A percentile compares a stretch with the other conserved stretches of the same genome.
These are phyloP conservation scores for Hylaea fasciaria DNA, from an alignment of 2,888 invertebrate species.

Conservation along the genomic window DNA sequence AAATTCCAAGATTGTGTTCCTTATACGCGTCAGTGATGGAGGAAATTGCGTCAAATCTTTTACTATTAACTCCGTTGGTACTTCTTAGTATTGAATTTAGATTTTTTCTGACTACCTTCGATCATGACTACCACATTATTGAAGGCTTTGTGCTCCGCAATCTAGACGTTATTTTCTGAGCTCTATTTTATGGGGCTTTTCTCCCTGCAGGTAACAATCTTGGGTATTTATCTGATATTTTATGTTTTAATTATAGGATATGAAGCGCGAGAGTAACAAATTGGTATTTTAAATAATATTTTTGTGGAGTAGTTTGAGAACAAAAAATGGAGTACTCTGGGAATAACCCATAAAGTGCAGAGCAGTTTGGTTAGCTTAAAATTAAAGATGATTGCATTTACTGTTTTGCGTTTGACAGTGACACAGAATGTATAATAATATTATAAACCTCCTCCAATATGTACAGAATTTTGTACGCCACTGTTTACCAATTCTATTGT, in stretches of 20 bases:
- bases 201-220: conserved; percentile 23
- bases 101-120: too few relatives aligned
- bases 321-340: too few relatives aligned
- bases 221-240: conserved; percentile 41
- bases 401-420: background rate
- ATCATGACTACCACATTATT: background rate
- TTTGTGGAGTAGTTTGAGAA: too few relatives aligned
- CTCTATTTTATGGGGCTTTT: conserved; percentile 13
- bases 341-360: too few relatives aligned
- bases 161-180: conserved; percentile 3
- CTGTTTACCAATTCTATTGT: too few relatives aligned
- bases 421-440: background rate
- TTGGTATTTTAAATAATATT: too few relatives aligned
- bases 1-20: conserved; percentile 60
- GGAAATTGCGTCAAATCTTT: conserved; percentile 37
- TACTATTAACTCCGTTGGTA: conserved; percentile 34
- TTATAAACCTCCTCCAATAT: background rate
- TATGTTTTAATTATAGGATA: conserved; percentile 61
- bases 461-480: too few relatives aligned
- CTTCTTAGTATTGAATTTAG: conserved; percentile 5
- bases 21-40: conserved; percentile 46
- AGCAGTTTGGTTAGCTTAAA: conserved; percentile 50
- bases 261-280: conserved; percentile 62
- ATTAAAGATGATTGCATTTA: conserved; percentile 52
- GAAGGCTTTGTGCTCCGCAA: background rate